A percentile compares a stretch with the other conserved stretches of the same genome.
Conservation (phyloP, 2,797 vertebrate species). For the Sitta carolinensis region DNA sequence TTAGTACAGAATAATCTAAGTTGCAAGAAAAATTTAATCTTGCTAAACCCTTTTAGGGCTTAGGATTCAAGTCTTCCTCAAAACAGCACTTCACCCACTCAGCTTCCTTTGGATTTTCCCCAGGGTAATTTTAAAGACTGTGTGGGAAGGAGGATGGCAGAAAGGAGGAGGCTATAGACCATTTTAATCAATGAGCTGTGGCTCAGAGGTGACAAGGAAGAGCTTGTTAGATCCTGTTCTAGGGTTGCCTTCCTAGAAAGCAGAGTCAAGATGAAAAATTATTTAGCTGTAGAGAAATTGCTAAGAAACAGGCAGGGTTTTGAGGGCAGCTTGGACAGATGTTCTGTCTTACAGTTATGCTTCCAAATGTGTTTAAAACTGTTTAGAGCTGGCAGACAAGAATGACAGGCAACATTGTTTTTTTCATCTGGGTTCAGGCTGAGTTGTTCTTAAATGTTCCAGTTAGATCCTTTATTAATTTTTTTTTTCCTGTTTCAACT, state of each 20-base stretch:
- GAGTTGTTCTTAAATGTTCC: not conserved
- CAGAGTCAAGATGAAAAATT: not conserved
- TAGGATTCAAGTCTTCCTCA: not conserved
- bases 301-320: not conserved
- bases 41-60: not conserved
- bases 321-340: conserved; percentile 3
- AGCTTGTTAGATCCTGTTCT: conserved; percentile 2
- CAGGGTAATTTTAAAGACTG: not conserved
- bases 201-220: not conserved
- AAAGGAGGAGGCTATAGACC: not conserved
- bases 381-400: not conserved
- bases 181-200: not conserved
- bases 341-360: not conserved
- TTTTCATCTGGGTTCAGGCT: not conserved
- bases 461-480: not conserved
- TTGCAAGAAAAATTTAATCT: not conserved
- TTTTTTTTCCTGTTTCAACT: rapidly evolving
- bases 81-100: not conserved
- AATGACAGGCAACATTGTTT: not conserved
- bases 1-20: not conserved
- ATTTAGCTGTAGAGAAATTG: not conserved
- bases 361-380: not conserved
- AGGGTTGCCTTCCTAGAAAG: not conserved
- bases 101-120: not conserved
- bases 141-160: not conserved